Evolutionary conservation across 2,888 invertebrate species (phyloP).

Genomic region (Lottia scabra): DNA sequence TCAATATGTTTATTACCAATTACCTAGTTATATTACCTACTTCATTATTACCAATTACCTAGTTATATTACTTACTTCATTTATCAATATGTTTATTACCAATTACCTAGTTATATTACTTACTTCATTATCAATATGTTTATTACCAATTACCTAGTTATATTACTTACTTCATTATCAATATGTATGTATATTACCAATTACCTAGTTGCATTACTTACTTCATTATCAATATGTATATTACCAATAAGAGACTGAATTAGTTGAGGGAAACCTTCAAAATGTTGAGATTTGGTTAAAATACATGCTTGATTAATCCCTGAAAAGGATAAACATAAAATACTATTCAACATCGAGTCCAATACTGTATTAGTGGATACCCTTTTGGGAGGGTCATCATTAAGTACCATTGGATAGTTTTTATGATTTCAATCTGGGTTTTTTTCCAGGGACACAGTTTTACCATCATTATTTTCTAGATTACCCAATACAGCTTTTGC

Average conservation of each 20-base stretch:
- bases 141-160: conserved; percentile 10
- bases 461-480: too few species aligned
- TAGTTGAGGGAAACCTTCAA: conserved; percentile 61
- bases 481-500: too few species aligned
- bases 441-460: too few species aligned
- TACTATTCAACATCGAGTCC: too few species aligned
- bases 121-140: conserved; percentile 49
- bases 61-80: conserved; percentile 35
- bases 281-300: conserved; percentile 79
- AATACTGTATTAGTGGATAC: too few species aligned
- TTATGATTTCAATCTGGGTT: too few species aligned
- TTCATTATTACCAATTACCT: conserved; percentile 33
- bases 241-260: conserved; percentile 45
- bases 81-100: conserved; percentile 37
- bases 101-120: neutral
- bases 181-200: conserved; percentile 46
- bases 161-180: conserved; percentile 42
- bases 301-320: conserved; percentile 84
- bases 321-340: conserved; percentile 74
- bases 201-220: conserved; percentile 14
- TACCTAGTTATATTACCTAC: conserved; percentile 36
- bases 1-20: neutral
- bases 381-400: too few species aligned
- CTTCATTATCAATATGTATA: conserved; percentile 48
- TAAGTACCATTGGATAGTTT: too few species aligned